Conservation (phyloP, 37 sponge, comb jelly and placozoan genomes). For the Diacarnus erythraeanus region DNA sequence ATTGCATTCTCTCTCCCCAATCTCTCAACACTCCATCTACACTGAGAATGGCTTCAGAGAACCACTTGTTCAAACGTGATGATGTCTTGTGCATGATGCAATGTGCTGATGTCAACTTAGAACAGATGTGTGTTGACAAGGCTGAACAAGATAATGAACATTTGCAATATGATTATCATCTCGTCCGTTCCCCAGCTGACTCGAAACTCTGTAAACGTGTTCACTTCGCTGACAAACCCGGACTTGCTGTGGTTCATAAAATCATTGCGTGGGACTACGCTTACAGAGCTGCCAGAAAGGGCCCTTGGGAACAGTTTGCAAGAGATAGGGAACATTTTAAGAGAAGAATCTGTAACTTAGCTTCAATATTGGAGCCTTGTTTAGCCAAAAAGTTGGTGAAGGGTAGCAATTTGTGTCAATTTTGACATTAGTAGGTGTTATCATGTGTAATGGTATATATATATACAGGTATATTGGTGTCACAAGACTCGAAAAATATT, state of each 20-base stretch:
- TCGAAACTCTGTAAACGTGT: neutral
- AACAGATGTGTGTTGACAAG: neutral
- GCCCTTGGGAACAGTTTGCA: constrained; percentile 62
- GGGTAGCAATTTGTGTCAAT: neutral
- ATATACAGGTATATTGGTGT: too few relatives aligned
- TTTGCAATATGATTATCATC: neutral
- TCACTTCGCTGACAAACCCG: constrained; percentile 20
- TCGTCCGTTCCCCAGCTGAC: neutral
- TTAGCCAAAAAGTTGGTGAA: constrained; percentile 9
- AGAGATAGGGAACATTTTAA: constrained; percentile 42
- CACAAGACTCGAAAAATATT: too few relatives aligned
- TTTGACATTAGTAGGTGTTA: too few relatives aligned
- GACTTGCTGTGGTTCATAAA: constrained; percentile 28
- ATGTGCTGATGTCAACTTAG: neutral
- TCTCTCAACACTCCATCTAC: neutral
- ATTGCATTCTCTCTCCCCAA: neutral
- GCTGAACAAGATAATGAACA: neutral
- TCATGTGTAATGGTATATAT: too few relatives aligned
- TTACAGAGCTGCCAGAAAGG: constrained; percentile 39
- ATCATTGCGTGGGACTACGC: constrained; percentile 55
- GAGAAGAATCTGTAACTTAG: constrained; percentile 4
- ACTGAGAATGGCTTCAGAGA: neutral
- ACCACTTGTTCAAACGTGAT: neutral
- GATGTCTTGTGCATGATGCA: neutral
- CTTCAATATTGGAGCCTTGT: constrained; percentile 36